A percentile compares a stretch with the other conserved stretches of the same genome.
Evolutionary conservation across 2,888 invertebrate genomes (phyloP).

Genomic region (Tridacna crocea): DNA sequence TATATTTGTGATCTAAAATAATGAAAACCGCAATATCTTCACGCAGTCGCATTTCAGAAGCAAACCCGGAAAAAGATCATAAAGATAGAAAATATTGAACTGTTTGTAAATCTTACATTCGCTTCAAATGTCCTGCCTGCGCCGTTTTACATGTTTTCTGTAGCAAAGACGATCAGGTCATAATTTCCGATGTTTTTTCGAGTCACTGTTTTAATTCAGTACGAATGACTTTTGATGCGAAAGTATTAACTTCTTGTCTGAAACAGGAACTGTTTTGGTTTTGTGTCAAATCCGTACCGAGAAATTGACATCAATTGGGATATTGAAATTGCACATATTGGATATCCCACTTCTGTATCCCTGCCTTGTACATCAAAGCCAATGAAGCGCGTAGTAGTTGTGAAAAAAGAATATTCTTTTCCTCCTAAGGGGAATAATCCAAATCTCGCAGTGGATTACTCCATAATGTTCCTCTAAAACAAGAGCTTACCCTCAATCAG

Average conservation of each 20-base stretch:
- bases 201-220: neutral
- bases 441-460: too few species aligned
- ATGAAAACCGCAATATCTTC: too few species aligned
- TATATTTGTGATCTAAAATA: too few species aligned
- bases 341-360: neutral
- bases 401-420: neutral
- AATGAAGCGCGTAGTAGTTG: neutral
- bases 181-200: neutral
- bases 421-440: too few species aligned
- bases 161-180: neutral
- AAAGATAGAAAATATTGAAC: neutral
- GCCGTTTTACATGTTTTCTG: neutral
- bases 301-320: constrained; percentile 36
- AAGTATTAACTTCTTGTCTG: neutral
- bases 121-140: neutral
- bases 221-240: neutral
- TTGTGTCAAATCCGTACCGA: constrained; percentile 36
- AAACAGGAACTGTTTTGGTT: constrained; percentile 55
- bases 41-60: too few species aligned
- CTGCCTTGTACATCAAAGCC: neutral
- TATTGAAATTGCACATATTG: constrained; percentile 14
- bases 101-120: neutral
- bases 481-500: too few species aligned
- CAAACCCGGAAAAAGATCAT: neutral
- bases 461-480: too few species aligned